Base-by-base conservation (phyloP, 2,888 invertebrate genomes). In the Ophioninae sp. region DNA sequence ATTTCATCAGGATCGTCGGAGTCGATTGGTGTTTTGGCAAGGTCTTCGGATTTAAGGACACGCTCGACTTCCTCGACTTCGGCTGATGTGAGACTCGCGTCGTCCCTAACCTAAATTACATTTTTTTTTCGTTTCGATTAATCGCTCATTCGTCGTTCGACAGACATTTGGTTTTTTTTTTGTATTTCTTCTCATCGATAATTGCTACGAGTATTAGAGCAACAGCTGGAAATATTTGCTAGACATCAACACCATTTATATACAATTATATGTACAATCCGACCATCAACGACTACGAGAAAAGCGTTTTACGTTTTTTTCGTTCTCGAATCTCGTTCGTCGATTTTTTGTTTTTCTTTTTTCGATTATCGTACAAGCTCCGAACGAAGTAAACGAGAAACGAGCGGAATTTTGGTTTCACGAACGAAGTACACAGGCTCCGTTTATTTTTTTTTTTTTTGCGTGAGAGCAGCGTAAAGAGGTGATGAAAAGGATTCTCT, bases 11-110 rank as follows among this genome's bases (percentile, higher is more conserved):
- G 20, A 8, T 21, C 20, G 21, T 59, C 59, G 20, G 59, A 59
- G 20, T 21, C 59, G 20, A 21, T 7, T 7, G 59, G 86, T 0
- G 88, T 87, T 77, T 88, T 90, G 0, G 84, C 82, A 7, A 87
- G 83, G 56, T 89, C 89, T 1, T 85, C 86, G 5, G 84, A 72
- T n/a, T 87, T 87, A 6, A 81, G 67, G 62, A 90, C 90, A 69
- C 87, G 87, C 5, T 89, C 89, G 17, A 84, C 87, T 7, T 88
- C 87, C 23, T 89, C 90, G 6, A 87, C 86, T n/a, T 91, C 91
- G 0, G 86, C 85, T 0, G 92, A 90, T 6, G 87, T 87, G 3
- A 88, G 78, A 73, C 91, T 90, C 41, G 86, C 86, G 17, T 85
- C 87, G 68, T 91, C 90, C 5, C 85, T 87, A 2, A 77, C 89